Percentiles rank a stretch among this genome's conserved stretches.
phyloP scores from a whole-genome alignment of 2,113 vertebrate species.

The Aegithalos caudatus region DNA sequence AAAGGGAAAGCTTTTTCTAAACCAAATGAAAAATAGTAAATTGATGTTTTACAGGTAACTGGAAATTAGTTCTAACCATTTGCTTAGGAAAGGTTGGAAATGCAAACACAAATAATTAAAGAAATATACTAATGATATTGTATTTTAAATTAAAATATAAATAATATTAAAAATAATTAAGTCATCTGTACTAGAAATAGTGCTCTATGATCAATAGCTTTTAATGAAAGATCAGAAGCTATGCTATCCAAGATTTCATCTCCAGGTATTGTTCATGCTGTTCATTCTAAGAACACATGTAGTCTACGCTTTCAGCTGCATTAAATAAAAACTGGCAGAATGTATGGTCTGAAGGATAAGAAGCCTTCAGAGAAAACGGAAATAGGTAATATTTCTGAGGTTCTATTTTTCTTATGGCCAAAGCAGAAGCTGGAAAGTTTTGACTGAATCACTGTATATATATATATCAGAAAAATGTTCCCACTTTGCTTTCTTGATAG shows the following conservation, averaged over 20 bases:
- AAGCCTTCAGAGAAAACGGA: conserved; percentile 1
- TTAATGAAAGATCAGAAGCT: not conserved
- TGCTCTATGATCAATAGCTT: not conserved
- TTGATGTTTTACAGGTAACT: not conserved
- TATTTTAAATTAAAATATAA: not conserved
- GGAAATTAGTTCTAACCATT: not conserved
- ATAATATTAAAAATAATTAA: not conserved
- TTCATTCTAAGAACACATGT: not conserved
- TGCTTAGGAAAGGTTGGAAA: not conserved
- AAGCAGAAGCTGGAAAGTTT: not conserved
- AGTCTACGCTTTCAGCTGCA: not conserved
- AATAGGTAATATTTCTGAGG: not conserved
- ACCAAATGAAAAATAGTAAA: conserved; percentile 2
- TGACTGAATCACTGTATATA: not conserved
- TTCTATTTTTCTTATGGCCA: not conserved
- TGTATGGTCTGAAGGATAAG: not conserved
- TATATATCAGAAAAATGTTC: not conserved
- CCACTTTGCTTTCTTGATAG: not conserved
- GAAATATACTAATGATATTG: not conserved
- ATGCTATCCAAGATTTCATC: not conserved
- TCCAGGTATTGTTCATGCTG: not conserved
- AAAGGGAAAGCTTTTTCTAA: not conserved
- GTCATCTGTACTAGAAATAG: not conserved
- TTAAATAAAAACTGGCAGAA: conserved; percentile 5
- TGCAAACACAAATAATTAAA: not conserved